Base-by-base conservation (phyloP, 2,113 vertebrate genomes). In the Podarcis muralis region DNA sequence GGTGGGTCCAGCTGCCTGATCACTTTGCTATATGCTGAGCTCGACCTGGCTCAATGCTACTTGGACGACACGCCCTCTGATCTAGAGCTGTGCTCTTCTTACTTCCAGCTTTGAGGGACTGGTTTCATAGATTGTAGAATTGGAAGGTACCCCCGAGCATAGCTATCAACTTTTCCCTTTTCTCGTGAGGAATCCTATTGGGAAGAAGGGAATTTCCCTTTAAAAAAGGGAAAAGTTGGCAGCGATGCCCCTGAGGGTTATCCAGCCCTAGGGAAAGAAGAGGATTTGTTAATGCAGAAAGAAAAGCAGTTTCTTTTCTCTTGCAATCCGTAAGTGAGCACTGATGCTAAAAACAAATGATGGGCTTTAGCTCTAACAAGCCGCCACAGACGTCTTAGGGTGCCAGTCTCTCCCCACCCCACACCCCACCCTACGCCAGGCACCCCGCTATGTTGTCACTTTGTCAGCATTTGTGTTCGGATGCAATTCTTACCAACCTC, bases 401-500 rank as follows among this genome's bases (percentile, higher is more conserved):
- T 35, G 53, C 59, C 77, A 68, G 43, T 18, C 30, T 18, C 15
- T 69, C 5, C 9, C 75, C 22, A 5, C n/a, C 37, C 37, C 43
- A 40, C 43, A 43, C 6, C 43, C 77, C 65, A 35, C 15, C 16
- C 62, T 43, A 48, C 9, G 2, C 59, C 59, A 62, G 48, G 48
- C 48, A 53, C 48, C 48, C 11, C 9, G 43, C 9, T 12, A 53
- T 1, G 48, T 53, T 53, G 48, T 53, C 48, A 12, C 48, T 53
- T 68, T 43, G 62, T 11, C 59, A 11, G 68, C 59, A 48, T 57
- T 85, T 37, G 48, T 62, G 27, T 77, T 72, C n/a, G 68, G 40
- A 80, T 77, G 72, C 4, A 3, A 88, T 77, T 83, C 30, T 83
- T 66, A 23, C 68, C 72, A 83, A 57, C 57, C 87, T 83, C 81